Conservation (phyloP, 2,888 invertebrate species). For the Drosophila picticornis region DNA sequence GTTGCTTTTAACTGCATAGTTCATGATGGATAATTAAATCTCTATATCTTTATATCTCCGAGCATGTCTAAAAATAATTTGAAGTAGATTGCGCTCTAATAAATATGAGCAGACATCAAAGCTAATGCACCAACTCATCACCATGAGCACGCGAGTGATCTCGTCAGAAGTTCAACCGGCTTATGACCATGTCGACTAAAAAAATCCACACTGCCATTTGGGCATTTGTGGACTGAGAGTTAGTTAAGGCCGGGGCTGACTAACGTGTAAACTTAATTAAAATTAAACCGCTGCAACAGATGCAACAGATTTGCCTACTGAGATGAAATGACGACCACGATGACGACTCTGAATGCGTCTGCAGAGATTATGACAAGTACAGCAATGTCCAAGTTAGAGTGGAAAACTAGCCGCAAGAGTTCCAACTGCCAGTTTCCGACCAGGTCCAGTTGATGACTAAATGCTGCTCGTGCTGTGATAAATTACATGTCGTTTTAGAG, state of each 20-base stretch:
- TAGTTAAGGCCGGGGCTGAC: constrained; percentile 30
- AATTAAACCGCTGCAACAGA: constrained; percentile 77
- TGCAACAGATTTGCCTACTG: constrained; percentile 73
- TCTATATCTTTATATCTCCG: constrained; percentile 10
- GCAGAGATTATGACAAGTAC: constrained; percentile 53
- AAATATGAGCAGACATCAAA: constrained; percentile 82
- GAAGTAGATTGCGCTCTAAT: constrained; percentile 81
- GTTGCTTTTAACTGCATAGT: background rate
- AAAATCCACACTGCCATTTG: constrained; percentile 13
- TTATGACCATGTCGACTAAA: constrained; percentile 25
- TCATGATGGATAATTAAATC: constrained; percentile 2
- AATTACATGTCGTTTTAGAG: constrained; percentile 82
- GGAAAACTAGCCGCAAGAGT: constrained; percentile 42
- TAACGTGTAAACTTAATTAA: constrained; percentile 83
- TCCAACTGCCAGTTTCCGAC: constrained; percentile 9
- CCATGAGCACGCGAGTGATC: constrained; percentile 76
- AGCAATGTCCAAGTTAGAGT: constrained; percentile 38
- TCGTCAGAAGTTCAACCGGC: constrained; percentile 39
- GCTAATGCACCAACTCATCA: constrained; percentile 83
- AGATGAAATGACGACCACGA: constrained; percentile 59
- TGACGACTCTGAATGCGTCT: constrained; percentile 35
- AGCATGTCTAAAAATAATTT: constrained; percentile 60
- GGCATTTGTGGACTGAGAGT: constrained; percentile 12
- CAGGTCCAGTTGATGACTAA: constrained; percentile 77
- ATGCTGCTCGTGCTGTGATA: constrained; percentile 83